These are phyloP conservation scores for Pollimyrus isidori DNA, from an alignment of 2,113 vertebrate genomes.

Conservation along the genomic window DNA sequence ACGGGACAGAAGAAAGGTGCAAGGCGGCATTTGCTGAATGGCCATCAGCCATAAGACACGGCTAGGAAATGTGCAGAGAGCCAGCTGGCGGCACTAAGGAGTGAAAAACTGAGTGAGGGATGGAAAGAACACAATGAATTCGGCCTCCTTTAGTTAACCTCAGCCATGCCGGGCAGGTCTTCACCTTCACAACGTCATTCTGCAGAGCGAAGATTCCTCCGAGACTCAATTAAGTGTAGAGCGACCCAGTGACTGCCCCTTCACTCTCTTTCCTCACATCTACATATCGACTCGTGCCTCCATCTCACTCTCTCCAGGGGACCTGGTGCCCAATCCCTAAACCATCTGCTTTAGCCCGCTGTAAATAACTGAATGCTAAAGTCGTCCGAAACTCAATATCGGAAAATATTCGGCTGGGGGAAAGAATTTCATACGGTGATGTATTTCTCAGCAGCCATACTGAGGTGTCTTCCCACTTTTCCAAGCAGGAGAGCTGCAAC, in stretches of 20 bases:
- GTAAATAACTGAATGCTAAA: slow-evolving; percentile 31
- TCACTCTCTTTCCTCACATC: background rate
- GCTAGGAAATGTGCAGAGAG: background rate
- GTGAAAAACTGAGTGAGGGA: background rate
- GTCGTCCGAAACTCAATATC: slow-evolving; percentile 30
- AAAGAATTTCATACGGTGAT: slow-evolving; percentile 19
- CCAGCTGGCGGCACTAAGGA: background rate
- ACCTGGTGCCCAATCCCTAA: slow-evolving; percentile 20
- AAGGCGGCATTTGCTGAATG: background rate
- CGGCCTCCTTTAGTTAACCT: background rate
- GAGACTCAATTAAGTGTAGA: background rate
- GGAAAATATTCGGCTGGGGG: background rate
- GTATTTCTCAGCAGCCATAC: slow-evolving; percentile 10
- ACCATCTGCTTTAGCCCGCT: slow-evolving; percentile 30
- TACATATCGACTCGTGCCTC: slow-evolving; percentile 16
- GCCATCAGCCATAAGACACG: background rate
- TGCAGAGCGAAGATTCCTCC: background rate
- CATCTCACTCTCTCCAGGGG: background rate
- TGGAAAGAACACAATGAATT: background rate
- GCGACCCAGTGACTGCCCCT: background rate
- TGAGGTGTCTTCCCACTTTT: slow-evolving; percentile 19
- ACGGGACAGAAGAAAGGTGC: background rate
- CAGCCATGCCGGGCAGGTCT: background rate
- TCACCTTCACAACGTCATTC: background rate
- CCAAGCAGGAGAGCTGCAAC: background rate